A percentile compares a stretch with the other conserved stretches of the same genome.
Evolutionary conservation across 2,888 invertebrate genomes (phyloP).

Genomic region (Trilocha varians): DNA sequence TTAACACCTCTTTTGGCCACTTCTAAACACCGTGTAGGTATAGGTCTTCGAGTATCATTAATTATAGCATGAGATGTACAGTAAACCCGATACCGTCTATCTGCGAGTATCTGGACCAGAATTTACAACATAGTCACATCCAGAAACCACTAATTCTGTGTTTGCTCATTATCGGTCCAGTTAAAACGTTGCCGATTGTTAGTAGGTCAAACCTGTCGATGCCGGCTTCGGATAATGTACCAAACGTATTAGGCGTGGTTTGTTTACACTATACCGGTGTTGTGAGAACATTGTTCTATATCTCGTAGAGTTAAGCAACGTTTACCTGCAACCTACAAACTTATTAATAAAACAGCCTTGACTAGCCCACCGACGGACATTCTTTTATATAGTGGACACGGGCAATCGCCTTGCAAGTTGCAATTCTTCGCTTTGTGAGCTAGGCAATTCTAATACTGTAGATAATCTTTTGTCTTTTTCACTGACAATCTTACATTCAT

Average conservation of each 20-base stretch:
- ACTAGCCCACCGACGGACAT: constrained; percentile 10
- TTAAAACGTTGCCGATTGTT: constrained; percentile 13
- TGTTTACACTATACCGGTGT: constrained; percentile 15
- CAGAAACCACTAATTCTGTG: not conserved
- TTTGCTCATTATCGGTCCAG: not conserved
- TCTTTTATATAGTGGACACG: not conserved
- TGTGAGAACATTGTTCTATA: constrained; percentile 19
- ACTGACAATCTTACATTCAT: no score
- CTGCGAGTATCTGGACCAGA: not conserved
- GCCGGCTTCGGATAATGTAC: constrained; percentile 9
- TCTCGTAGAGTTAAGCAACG: constrained; percentile 20
- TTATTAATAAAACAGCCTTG: constrained; percentile 13
- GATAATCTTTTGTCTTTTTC: no score
- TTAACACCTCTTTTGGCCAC: no score
- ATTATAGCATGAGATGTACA: no score
- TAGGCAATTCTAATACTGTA: no score
- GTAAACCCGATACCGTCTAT: no score
- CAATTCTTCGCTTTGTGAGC: not conserved
- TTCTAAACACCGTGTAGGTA: no score
- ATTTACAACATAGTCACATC: not conserved
- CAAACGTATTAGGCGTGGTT: constrained; percentile 10
- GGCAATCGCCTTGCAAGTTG: not conserved
- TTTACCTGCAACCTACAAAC: constrained; percentile 13
- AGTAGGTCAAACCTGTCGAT: constrained; percentile 22
- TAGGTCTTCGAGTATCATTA: no score